These are phyloP conservation scores for Popillia japonica DNA, from an alignment of 1,140 invertebrate species.

Conservation along the genomic window DNA sequence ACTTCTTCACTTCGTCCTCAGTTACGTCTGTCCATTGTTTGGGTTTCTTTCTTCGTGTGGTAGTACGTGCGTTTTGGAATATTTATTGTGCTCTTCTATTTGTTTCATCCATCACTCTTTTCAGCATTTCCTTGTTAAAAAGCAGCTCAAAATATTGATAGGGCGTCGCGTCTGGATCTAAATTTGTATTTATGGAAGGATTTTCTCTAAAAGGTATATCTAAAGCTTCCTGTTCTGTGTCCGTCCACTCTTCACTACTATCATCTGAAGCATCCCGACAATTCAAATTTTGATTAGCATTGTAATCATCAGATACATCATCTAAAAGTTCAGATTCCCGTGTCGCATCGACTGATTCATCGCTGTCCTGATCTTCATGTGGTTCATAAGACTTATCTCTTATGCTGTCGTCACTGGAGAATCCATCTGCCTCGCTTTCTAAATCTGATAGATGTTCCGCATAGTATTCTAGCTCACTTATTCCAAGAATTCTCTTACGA, in stretches of 20 bases:
- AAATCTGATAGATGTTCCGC: neutral
- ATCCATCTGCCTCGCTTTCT: neutral
- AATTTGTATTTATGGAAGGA: neutral
- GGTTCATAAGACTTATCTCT: constrained; percentile 17
- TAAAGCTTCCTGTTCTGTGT: constrained; percentile 1
- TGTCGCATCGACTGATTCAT: neutral
- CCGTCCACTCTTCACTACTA: constrained; percentile 10
- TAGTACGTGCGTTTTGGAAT: neutral
- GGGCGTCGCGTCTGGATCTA: neutral
- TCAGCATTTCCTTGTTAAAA: constrained; percentile 8
- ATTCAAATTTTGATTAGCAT: neutral
- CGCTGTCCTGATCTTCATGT: neutral
- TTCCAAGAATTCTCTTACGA: neutral
- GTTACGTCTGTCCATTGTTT: neutral
- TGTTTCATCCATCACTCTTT: neutral
- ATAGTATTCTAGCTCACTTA: neutral
- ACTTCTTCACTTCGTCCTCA: neutral
- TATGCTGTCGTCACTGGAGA: constrained; percentile 15
- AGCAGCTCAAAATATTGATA: constrained; percentile 2
- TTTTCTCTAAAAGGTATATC: neutral
- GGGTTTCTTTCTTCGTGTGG: neutral
- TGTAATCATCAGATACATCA: constrained; percentile 12
- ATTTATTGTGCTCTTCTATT: neutral
- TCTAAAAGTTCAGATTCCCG: neutral
- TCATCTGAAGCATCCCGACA: neutral